These are phyloP conservation scores for Dendrocopos noguchii DNA, from an alignment of 2,113 vertebrate species.

Conservation along the genomic window DNA sequence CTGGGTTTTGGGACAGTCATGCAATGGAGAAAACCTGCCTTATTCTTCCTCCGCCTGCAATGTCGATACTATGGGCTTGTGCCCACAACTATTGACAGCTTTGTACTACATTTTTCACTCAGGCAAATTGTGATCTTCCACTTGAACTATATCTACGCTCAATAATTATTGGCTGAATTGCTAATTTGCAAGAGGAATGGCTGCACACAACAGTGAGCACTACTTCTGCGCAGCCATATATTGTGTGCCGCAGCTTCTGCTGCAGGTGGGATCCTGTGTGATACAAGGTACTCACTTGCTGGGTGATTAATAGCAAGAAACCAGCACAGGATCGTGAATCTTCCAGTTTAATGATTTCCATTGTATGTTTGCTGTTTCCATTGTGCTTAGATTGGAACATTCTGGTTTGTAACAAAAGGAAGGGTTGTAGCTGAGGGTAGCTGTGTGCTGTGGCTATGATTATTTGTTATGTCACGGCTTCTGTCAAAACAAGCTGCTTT, in stretches of 20 bases:
- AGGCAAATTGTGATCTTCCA: not conserved
- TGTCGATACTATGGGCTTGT: rapidly evolving
- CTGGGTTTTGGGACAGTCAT: not conserved
- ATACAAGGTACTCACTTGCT: not conserved
- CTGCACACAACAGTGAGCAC: not conserved
- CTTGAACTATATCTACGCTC: not conserved
- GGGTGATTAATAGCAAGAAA: not conserved
- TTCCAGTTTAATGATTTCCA: not conserved
- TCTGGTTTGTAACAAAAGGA: not conserved
- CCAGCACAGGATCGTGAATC: not conserved
- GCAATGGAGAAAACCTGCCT: not conserved
- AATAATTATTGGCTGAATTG: not conserved
- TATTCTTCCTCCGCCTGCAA: rapidly evolving
- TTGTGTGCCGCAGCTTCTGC: not conserved
- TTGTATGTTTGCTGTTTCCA: not conserved
- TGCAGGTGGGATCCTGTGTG: not conserved
- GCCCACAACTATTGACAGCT: not conserved
- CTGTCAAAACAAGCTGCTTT: not conserved
- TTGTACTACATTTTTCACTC: not conserved
- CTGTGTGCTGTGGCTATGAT: not conserved
- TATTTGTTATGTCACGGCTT: not conserved
- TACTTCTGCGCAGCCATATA: not conserved
- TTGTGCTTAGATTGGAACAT: not conserved
- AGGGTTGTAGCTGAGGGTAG: not conserved
- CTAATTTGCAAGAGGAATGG: not conserved